Evolutionary conservation across 1,140 invertebrate genomes (phyloP).

Genomic region (Pachyrhynchus sulphureomaculatus): DNA sequence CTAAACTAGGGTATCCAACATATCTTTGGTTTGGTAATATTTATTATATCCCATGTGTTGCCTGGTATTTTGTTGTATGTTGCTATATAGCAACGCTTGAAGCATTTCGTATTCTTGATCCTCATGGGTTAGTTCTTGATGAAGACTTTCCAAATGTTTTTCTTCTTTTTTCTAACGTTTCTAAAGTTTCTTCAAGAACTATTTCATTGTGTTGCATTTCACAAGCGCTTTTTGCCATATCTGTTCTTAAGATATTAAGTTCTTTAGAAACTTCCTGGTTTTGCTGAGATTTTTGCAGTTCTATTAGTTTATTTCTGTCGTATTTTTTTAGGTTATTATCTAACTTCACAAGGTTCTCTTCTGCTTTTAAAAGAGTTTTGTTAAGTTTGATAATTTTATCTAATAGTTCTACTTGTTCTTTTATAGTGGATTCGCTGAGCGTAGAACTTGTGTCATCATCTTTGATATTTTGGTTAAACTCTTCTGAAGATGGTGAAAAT

Average conservation of each 20-base stretch:
- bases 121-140: conserved; percentile 63
- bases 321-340: conserved; percentile 67
- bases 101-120: conserved; percentile 58
- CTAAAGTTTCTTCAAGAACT: conserved; percentile 63
- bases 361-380: conserved; percentile 68
- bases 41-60: conserved; percentile 26
- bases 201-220: conserved; percentile 65
- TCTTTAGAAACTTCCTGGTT: conserved; percentile 57
- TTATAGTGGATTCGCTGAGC: conserved; percentile 48
- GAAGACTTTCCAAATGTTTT: conserved; percentile 63
- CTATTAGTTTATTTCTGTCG: conserved; percentile 55
- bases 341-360: conserved; percentile 65
- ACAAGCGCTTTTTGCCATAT: conserved; percentile 60
- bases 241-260: conserved; percentile 55
- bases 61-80: conserved; percentile 28
- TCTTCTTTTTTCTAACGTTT: conserved; percentile 62
- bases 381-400: conserved; percentile 72
- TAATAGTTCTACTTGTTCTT: conserved; percentile 64
- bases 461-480: conserved; percentile 56
- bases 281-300: conserved; percentile 40
- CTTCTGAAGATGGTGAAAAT: conserved; percentile 57
- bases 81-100: conserved; percentile 47
- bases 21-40: conserved; percentile 50
- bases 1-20: conserved; percentile 53
- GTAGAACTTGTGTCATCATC: conserved; percentile 50